A percentile compares a stretch with the other conserved stretches of the same genome.
Conservation (phyloP, 2,797 vertebrate species). For the Amphiprion clarkii region DNA sequence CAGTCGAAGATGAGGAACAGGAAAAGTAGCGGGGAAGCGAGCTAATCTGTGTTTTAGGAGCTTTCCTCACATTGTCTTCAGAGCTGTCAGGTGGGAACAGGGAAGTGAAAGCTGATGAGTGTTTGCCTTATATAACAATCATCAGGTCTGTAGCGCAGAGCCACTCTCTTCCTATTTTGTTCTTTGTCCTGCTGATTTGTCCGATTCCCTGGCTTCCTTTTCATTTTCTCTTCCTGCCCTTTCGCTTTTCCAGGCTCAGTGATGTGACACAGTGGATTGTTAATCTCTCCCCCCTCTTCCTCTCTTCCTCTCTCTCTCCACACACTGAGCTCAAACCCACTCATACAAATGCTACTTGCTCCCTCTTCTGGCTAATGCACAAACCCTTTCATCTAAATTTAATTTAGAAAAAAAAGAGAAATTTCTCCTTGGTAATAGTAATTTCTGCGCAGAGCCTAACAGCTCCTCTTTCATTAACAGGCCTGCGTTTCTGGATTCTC, state of each 20-base stretch:
- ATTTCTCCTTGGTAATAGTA: background rate
- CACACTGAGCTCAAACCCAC: slow-evolving; percentile 15
- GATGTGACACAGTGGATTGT: slow-evolving; percentile 46
- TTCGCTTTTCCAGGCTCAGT: slow-evolving; percentile 38
- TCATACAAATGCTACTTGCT: slow-evolving; percentile 56
- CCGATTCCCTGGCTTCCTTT: slow-evolving; percentile 27
- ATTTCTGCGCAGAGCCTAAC: slow-evolving; percentile 2
- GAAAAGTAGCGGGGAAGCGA: slow-evolving; percentile 28
- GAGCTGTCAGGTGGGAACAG: slow-evolving; percentile 44
- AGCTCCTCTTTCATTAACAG: background rate
- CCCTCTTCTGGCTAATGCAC: slow-evolving; percentile 76
- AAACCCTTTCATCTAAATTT: slow-evolving; percentile 34
- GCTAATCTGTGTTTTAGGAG: slow-evolving; percentile 43
- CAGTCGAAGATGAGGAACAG: slow-evolving; percentile 17
- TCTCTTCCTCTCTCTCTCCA: slow-evolving; percentile 7
- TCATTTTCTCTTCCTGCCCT: slow-evolving; percentile 42
- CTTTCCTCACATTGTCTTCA: slow-evolving; percentile 65
- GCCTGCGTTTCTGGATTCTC: background rate
- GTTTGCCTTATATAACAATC: slow-evolving; percentile 51
- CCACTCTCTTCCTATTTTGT: slow-evolving; percentile 21
- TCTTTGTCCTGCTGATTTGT: slow-evolving; percentile 38
- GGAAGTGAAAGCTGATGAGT: slow-evolving; percentile 37
- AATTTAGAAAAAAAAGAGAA: slow-evolving; percentile 12
- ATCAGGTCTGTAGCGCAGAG: slow-evolving; percentile 26
- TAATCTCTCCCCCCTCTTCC: background rate